Percentiles rank a stretch among this genome's conserved stretches.
Evolutionary conservation across 2,888 invertebrate genomes (phyloP).

Genomic region (Hetaerina titia): DNA sequence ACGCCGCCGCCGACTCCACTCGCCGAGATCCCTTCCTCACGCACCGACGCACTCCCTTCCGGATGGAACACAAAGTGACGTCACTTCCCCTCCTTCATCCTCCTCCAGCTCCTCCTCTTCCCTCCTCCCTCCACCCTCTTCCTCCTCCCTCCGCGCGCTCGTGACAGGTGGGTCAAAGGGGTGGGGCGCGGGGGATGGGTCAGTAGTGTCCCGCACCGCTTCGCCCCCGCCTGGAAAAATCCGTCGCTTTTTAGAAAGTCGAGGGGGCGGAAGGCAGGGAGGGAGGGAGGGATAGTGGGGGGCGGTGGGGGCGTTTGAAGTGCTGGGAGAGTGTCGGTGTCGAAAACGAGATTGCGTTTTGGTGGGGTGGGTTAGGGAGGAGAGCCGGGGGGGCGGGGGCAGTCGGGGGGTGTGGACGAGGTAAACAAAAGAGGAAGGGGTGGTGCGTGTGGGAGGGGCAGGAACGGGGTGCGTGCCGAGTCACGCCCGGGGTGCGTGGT

Average conservation of each 20-base stretch:
- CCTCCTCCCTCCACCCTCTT: neutral
- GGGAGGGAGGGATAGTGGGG: neutral
- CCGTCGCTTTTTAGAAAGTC: neutral
- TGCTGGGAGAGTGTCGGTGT: neutral
- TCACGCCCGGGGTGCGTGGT: neutral
- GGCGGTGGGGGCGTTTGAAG: neutral
- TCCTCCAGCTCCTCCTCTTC: neutral
- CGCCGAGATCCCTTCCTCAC: neutral
- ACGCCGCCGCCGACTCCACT: neutral
- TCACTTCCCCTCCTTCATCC: neutral
- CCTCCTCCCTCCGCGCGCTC: neutral
- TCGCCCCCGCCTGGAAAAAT: neutral
- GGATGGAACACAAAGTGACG: neutral
- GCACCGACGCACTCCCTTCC: slow-evolving; percentile 6
- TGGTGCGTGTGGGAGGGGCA: neutral
- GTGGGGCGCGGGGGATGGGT: too few relatives aligned
- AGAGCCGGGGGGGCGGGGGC: neutral
- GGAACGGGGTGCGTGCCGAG: neutral
- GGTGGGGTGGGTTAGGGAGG: neutral
- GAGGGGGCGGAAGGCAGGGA: neutral
- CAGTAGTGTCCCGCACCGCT: too few relatives aligned
- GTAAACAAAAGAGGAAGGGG: too few relatives aligned
- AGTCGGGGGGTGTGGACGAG: neutral
- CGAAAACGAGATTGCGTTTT: neutral
- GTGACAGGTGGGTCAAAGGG: too few relatives aligned